These are phyloP conservation scores for Drosophila lacicola DNA, from an alignment of 2,888 invertebrate species.

Conservation along the genomic window DNA sequence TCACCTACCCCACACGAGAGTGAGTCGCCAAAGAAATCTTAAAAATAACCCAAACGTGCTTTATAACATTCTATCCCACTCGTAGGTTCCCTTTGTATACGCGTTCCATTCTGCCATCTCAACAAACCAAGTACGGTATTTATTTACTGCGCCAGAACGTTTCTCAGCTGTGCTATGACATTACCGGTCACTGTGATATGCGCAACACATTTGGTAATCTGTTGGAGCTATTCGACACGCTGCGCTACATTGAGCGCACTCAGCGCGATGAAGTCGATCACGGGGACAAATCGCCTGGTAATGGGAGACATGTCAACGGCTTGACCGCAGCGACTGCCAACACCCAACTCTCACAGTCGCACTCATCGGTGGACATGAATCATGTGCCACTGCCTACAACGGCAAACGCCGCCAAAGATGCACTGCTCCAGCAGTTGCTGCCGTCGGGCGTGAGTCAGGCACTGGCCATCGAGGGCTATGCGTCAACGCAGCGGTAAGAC, in stretches of 20 bases:
- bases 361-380: conserved; percentile 83
- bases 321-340: conserved; percentile 41
- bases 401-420: conserved; percentile 64
- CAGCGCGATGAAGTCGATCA: conserved; percentile 56
- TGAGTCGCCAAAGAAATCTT: conserved; percentile 73
- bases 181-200: conserved; percentile 78
- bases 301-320: conserved; percentile 51
- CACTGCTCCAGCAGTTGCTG: conserved; percentile 60
- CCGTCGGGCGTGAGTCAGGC: conserved; percentile 66
- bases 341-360: conserved; percentile 74
- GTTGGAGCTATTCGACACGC: conserved; percentile 73
- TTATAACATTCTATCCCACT: not conserved
- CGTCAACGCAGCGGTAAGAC: conserved; percentile 69
- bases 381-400: conserved; percentile 73
- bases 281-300: conserved; percentile 11
- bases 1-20: conserved; percentile 89
- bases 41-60: not conserved
- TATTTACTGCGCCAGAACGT: conserved; percentile 97
- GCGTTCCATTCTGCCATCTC: conserved; percentile 82
- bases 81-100: conserved; percentile 92
- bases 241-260: conserved; percentile 70
- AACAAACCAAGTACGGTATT: conserved; percentile 92
- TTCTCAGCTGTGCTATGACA: conserved; percentile 89
- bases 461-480: conserved; percentile 68
- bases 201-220: conserved; percentile 83